Percentiles rank a stretch among this genome's conserved stretches.
Conservation (phyloP, 2,113 vertebrate species). For the Mormyrus iriodes region DNA sequence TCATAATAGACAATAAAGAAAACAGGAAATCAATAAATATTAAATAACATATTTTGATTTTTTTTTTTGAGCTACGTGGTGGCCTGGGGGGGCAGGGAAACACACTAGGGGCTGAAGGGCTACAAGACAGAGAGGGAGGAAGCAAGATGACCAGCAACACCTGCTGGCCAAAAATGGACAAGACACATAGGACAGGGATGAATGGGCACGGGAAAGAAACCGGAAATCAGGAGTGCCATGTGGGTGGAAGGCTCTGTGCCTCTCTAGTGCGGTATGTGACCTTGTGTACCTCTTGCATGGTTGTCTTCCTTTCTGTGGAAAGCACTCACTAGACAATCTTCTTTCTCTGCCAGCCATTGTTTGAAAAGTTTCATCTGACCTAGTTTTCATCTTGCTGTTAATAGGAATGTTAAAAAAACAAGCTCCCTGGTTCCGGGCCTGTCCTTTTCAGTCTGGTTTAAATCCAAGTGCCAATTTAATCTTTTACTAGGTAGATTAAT, state of each 20-base stretch:
- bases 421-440: neutral
- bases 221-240: neutral
- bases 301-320: neutral
- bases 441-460: neutral
- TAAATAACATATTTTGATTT: neutral
- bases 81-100: no score
- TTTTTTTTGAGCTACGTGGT: no score
- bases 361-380: neutral
- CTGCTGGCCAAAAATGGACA: neutral
- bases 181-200: neutral
- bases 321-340: neutral
- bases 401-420: neutral
- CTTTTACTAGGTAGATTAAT: neutral
- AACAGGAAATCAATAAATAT: neutral
- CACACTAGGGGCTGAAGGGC: no score
- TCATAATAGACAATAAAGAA: neutral
- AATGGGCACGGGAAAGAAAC: neutral
- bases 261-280: neutral
- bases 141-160: neutral
- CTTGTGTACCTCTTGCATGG: neutral
- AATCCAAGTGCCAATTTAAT: neutral
- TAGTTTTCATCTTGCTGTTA: neutral
- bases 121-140: neutral
- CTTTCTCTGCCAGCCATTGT: constrained; percentile 7
- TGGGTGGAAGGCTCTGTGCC: neutral